These are phyloP conservation scores for Asbolus verrucosus DNA, from an alignment of 1,140 invertebrate genomes.

Conservation along the genomic window DNA sequence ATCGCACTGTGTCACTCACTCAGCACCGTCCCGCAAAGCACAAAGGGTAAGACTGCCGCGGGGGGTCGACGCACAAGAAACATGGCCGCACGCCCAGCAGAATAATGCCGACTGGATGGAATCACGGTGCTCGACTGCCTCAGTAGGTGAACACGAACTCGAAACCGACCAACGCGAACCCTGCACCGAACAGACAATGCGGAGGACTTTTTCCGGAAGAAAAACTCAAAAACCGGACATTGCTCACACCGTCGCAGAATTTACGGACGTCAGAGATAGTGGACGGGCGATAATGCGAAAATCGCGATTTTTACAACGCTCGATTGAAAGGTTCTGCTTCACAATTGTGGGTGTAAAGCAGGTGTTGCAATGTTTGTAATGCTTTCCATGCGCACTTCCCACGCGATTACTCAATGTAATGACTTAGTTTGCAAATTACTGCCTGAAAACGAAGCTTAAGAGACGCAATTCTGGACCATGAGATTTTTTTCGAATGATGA, in stretches of 20 bases:
- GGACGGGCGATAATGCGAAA: neutral
- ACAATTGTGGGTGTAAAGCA: slow-evolving; percentile 18
- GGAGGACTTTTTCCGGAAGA: neutral
- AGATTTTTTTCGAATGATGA: too few species aligned
- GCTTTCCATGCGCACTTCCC: slow-evolving; percentile 17
- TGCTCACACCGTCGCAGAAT: too few species aligned
- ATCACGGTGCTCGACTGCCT: slow-evolving; percentile 23
- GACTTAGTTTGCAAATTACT: slow-evolving; percentile 13
- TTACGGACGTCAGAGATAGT: too few species aligned
- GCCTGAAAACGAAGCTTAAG: neutral
- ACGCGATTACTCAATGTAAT: slow-evolving; percentile 32
- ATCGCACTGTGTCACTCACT: slow-evolving; percentile 44
- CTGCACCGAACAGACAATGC: slow-evolving; percentile 29
- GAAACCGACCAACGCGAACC: slow-evolving; percentile 1
- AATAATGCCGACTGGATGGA: slow-evolving; percentile 41
- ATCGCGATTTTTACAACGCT: neutral
- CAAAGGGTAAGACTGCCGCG: slow-evolving; percentile 4
- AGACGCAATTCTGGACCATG: too few species aligned
- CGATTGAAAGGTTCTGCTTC: slow-evolving; percentile 13
- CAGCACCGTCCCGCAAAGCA: slow-evolving; percentile 20
- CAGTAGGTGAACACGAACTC: slow-evolving; percentile 39
- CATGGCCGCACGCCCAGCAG: slow-evolving; percentile 21
- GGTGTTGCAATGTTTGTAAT: slow-evolving; percentile 37
- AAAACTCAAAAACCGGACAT: too few species aligned
- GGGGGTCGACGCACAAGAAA: slow-evolving; percentile 24